Evolutionary conservation across 2,113 vertebrate species (phyloP), one percentile per base, ranked within the genome.

Genomic region (Eretmochelys imbricata): DNA sequence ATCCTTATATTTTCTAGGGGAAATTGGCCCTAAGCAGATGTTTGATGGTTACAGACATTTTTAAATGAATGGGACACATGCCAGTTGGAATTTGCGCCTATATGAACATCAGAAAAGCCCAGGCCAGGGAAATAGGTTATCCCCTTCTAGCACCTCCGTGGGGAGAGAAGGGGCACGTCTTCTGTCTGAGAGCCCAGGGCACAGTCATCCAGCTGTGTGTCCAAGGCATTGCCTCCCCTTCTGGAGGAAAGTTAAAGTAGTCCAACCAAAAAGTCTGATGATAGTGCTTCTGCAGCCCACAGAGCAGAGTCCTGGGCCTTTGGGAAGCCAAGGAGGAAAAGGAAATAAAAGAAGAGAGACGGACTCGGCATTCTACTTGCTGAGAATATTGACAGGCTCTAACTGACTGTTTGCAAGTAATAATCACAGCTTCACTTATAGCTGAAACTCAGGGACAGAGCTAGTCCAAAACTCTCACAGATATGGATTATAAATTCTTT

Each of bases 351-450:
- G 27, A n/a, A n/a, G 35, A n/a, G 17, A n/a, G 19, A n/a, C 6
- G 31, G 29, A 16, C 31, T 12, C 4, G 3, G 6, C 14, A 35
- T n/a, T 9, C 8, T n/a, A 35, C 8, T 5, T 20, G 35, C 29
- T 14, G 31, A n/a, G 35, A n/a, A 20, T 69, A 9, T 19, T 10
- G 35, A 38, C 16, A 1, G 4, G 8, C 35, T 69, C 35, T 62
- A 13, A 62, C 57, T 19, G 65, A 35, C 75, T 82, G 49, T 84
- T 79, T 16, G 16, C 46, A 42, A 69, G 10, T 7, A 53, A 85
- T 94, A 91, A 94, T 91, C 88, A 95, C 84, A 2, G 51, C 51
- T 94, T 82, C 89, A 80, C 51, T 80, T 78, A 80, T 84, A 90
- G 80, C 80, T 38, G 76, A 49, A 69, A 90, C 90, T 95, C 57